Percentiles rank a stretch among this genome's conserved stretches.
Evolutionary conservation across 2,113 vertebrate genomes (phyloP).

Genomic region (Thunnus maccoyii): DNA sequence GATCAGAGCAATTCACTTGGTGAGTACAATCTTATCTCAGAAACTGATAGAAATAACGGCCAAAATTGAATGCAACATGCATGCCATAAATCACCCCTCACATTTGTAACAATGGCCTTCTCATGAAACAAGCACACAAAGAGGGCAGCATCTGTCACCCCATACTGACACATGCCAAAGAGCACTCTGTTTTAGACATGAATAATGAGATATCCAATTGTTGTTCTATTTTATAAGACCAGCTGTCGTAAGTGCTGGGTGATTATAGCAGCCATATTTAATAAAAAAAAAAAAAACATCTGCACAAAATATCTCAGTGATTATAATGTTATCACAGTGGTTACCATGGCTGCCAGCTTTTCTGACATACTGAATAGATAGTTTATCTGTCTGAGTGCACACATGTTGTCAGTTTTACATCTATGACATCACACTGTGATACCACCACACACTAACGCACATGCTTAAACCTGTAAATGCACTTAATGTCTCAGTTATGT

Average conservation of each 20-base stretch:
- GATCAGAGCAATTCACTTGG: background rate
- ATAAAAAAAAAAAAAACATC: background rate
- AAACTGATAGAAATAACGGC: background rate
- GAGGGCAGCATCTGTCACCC: slow-evolving; percentile 69
- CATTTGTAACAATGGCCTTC: slow-evolving; percentile 31
- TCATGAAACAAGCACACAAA: slow-evolving; percentile 43
- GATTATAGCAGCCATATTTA: background rate
- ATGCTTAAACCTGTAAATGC: background rate
- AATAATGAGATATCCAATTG: slow-evolving; percentile 46
- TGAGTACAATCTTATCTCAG: too few relatives aligned
- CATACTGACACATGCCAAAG: slow-evolving; percentile 50
- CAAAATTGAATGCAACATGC: background rate
- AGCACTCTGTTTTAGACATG: slow-evolving; percentile 18
- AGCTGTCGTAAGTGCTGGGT: slow-evolving; percentile 26
- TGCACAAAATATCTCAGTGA: background rate
- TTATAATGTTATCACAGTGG: background rate
- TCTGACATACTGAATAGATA: background rate
- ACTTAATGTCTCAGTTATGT: background rate
- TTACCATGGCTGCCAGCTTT: background rate
- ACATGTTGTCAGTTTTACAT: background rate
- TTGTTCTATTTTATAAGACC: slow-evolving; percentile 28
- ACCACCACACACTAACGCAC: background rate
- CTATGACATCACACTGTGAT: background rate
- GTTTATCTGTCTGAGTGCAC: background rate
- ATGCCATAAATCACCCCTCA: background rate